Evolutionary conservation across 35 echinoderm and acorn worm species (phyloP).

Genomic region (Nesometra sesokonis): DNA sequence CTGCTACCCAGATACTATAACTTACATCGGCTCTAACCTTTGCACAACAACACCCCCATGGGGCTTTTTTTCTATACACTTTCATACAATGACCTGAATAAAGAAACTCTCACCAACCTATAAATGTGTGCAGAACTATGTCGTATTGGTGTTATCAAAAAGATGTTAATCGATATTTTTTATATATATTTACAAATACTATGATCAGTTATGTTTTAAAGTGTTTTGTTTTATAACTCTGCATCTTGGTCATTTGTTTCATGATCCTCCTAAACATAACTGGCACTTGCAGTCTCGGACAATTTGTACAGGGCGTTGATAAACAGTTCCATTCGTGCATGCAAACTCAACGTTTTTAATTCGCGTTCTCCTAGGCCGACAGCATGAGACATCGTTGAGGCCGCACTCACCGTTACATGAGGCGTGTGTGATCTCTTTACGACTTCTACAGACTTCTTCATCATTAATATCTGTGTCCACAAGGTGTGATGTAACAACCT

Average conservation of each 20-base stretch:
- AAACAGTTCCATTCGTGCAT: constrained; percentile 42
- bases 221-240: neutral
- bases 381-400: constrained; percentile 24
- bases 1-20: too few relatives aligned
- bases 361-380: constrained; percentile 45
- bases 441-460: constrained; percentile 47
- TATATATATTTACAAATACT: neutral
- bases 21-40: neutral
- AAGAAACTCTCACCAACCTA: neutral
- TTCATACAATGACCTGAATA: neutral
- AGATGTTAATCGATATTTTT: neutral
- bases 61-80: neutral
- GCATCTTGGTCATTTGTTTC: neutral
- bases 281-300: constrained; percentile 65
- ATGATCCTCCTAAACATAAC: neutral
- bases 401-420: constrained; percentile 66
- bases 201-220: neutral
- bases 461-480: constrained; percentile 14
- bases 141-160: neutral
- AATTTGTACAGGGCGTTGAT: constrained; percentile 24
- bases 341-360: constrained; percentile 38
- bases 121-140: neutral
- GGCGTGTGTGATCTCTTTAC: constrained; percentile 21
- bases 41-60: neutral
- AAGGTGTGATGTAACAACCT: neutral